These are phyloP conservation scores for Xestia xanthographa DNA, from an alignment of 2,888 invertebrate genomes.

Conservation along the genomic window DNA sequence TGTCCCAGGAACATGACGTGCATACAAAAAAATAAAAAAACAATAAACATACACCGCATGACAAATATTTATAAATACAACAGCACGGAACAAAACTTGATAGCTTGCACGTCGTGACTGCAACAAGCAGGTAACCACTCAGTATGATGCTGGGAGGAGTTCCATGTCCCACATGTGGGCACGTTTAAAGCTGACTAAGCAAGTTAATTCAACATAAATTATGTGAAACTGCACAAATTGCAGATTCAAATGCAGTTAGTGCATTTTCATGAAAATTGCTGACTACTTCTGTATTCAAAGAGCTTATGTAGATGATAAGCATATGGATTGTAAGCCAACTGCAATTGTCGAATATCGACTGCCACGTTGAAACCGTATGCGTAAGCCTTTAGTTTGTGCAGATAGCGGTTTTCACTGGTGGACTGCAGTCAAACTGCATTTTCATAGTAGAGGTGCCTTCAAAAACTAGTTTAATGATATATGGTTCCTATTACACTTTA, in stretches of 20 bases:
- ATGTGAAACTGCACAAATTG: neutral
- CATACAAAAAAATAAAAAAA: too few species aligned
- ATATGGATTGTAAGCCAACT: neutral
- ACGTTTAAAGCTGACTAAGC: neutral
- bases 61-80: too few species aligned
- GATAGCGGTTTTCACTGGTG: neutral
- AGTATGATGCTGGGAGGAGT: neutral
- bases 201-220: neutral
- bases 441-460: neutral
- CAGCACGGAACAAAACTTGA: too few species aligned
- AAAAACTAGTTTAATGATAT: too few species aligned
- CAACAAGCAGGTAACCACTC: neutral
- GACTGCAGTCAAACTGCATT: neutral
- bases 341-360: neutral
- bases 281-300: neutral
- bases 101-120: neutral
- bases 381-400: neutral
- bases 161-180: neutral
- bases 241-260: neutral
- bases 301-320: constrained; percentile 14
- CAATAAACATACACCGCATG: too few species aligned
- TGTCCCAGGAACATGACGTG: neutral
- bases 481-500: neutral
- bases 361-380: too few species aligned
- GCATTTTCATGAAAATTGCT: neutral